Evolutionary conservation across 2,797 vertebrate genomes (phyloP).

Genomic region (Petrocephalus schoutedeni): DNA sequence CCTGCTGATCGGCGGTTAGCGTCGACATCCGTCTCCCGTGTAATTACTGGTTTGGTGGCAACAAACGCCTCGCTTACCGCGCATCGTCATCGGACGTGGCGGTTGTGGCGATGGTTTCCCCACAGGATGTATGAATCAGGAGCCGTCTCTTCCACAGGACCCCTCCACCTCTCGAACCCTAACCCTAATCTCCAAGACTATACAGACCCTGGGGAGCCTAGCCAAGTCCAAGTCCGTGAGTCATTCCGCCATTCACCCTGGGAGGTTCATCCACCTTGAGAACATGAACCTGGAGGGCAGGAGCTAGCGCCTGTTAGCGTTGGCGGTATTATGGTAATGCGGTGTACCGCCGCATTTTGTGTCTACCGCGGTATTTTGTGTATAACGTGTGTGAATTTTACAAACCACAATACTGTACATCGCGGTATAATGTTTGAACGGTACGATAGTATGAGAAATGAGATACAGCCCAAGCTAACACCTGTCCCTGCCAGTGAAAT

Average conservation of each 20-base stretch:
- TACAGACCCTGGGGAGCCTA: constrained; percentile 94
- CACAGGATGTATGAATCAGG: not conserved
- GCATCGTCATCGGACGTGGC: not conserved
- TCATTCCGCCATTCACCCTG: constrained; percentile 26
- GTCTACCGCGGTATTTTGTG: not conserved
- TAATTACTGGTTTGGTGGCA: not conserved
- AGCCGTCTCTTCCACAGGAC: constrained; percentile 64
- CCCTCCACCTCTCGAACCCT: constrained; percentile 89
- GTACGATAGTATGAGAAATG: not conserved
- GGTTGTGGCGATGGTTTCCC: not conserved
- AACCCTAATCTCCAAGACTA: constrained; percentile 95
- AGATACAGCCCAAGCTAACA: not conserved
- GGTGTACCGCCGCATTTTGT: not conserved
- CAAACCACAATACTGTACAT: not conserved
- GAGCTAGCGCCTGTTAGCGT: not conserved
- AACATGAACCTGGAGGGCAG: not conserved
- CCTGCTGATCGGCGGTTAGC: not conserved
- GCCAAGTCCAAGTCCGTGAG: constrained; percentile 96
- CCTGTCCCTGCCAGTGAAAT: not conserved
- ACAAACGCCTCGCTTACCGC: not conserved
- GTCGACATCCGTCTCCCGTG: not conserved
- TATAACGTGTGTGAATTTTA: not conserved
- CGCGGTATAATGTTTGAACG: not conserved
- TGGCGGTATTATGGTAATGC: not conserved
- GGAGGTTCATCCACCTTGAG: not conserved